A percentile compares a stretch with the other conserved stretches of the same genome.
Evolutionary conservation across 2,113 vertebrate species (phyloP).

Genomic region (Prochilodus magdalenae): DNA sequence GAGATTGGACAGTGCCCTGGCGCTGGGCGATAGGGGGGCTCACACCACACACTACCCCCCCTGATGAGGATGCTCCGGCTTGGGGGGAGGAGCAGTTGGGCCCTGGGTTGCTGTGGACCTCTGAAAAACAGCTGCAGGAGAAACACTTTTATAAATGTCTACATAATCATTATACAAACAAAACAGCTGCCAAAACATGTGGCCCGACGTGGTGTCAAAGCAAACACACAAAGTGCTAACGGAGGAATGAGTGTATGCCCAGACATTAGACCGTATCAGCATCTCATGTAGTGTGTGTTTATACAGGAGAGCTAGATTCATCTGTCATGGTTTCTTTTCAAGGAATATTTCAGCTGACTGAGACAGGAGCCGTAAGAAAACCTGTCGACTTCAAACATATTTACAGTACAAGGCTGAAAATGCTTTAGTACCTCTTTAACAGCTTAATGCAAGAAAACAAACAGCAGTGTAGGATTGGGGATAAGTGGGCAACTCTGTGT

Average conservation of each 20-base stretch:
- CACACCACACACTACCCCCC: conserved; percentile 78
- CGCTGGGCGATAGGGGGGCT: conserved; percentile 78
- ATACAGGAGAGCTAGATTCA: conserved; percentile 1
- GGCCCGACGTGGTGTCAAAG: conserved; percentile 33
- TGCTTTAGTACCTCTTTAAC: no score
- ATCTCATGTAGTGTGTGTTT: conserved; percentile 21
- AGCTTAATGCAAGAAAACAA: no score
- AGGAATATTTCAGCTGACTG: background rate
- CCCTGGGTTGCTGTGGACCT: conserved; percentile 83
- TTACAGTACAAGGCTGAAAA: no score
- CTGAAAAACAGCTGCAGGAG: conserved; percentile 91
- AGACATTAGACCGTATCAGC: conserved; percentile 25
- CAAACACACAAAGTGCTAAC: conserved; percentile 31
- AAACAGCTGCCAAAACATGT: conserved; percentile 68
- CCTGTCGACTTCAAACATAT: no score
- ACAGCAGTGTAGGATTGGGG: no score
- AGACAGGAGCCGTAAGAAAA: no score
- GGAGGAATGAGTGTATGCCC: background rate
- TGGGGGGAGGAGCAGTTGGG: conserved; percentile 78
- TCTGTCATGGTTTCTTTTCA: background rate
- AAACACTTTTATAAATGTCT: conserved; percentile 22
- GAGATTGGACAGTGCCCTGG: conserved; percentile 68
- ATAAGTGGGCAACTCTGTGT: background rate
- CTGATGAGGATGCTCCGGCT: conserved; percentile 76
- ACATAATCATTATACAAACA: conserved; percentile 46